phyloP scores from a whole-genome alignment of 2,113 vertebrate species.

The Lates calcarifer region DNA sequence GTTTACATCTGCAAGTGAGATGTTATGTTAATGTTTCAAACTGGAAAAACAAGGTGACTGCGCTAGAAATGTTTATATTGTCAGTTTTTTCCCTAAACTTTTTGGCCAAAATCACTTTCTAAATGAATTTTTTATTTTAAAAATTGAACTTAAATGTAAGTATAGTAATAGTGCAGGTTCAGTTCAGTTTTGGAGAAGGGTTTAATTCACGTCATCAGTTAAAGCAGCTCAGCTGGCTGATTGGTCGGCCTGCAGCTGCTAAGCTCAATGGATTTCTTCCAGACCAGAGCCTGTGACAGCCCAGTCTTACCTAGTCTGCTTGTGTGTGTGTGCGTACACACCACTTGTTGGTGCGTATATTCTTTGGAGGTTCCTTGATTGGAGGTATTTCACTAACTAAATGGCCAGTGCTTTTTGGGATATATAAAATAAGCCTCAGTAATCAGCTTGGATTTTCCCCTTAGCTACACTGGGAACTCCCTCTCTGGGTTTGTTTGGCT shows the following conservation, averaged over 20 bases:
- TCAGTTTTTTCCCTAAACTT: no score
- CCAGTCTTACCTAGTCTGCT: not conserved
- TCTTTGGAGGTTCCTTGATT: not conserved
- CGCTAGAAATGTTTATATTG: no score
- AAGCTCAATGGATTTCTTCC: not conserved
- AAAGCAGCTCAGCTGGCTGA: not conserved
- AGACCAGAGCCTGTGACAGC: not conserved
- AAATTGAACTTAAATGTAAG: no score
- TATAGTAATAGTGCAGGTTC: not conserved
- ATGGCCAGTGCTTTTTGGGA: not conserved
- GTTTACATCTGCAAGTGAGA: not conserved
- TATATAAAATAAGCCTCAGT: not conserved
- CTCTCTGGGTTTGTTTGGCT: no score
- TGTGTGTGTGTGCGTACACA: not conserved
- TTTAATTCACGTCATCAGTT: not conserved
- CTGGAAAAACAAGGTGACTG: no score
- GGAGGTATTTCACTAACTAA: not conserved
- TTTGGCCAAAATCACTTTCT: no score
- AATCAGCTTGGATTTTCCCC: constrained; percentile 4
- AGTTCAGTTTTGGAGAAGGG: not conserved
- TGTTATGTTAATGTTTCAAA: not conserved
- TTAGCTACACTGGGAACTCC: constrained; percentile 5
- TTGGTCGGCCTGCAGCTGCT: not conserved
- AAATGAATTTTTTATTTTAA: no score
- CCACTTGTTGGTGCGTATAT: not conserved